These are phyloP conservation scores for Drepana falcataria DNA, from an alignment of 2,888 invertebrate genomes.

Conservation along the genomic window DNA sequence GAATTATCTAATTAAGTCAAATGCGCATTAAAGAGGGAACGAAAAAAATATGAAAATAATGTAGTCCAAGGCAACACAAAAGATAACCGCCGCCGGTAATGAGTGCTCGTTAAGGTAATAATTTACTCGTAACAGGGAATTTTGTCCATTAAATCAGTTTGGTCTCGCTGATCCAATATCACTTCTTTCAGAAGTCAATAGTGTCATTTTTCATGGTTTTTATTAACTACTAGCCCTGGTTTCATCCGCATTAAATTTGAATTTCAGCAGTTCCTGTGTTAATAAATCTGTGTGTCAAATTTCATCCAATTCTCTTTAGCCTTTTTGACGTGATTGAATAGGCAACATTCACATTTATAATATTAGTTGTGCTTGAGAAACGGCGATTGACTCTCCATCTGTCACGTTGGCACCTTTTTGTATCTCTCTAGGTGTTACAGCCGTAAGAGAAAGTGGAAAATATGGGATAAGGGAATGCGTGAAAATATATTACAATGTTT, in stretches of 20 bases:
- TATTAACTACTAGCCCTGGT: no score
- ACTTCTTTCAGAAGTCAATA: not conserved
- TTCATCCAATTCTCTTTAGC: no score
- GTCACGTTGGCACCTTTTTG: no score
- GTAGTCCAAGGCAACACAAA: conserved; percentile 41
- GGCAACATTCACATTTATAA: no score
- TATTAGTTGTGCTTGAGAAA: no score
- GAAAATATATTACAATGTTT: no score
- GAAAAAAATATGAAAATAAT: conserved; percentile 27
- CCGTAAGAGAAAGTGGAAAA: no score
- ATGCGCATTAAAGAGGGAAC: conserved; percentile 27
- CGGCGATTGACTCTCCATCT: no score
- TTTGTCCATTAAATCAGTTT: conserved; percentile 18
- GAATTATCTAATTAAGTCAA: conserved; percentile 51
- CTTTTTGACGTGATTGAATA: no score
- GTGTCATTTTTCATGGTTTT: not conserved
- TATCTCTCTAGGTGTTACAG: no score
- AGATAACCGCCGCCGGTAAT: conserved; percentile 46
- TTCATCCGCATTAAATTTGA: not conserved
- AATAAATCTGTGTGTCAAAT: no score
- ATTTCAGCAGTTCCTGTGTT: not conserved
- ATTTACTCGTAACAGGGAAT: conserved; percentile 42
- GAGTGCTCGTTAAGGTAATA: conserved; percentile 53
- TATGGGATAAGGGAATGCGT: no score
- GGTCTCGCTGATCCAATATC: conserved; percentile 1